These are phyloP conservation scores for Entomyzon cyanotis DNA, from an alignment of 2,113 vertebrate genomes.

Conservation along the genomic window DNA sequence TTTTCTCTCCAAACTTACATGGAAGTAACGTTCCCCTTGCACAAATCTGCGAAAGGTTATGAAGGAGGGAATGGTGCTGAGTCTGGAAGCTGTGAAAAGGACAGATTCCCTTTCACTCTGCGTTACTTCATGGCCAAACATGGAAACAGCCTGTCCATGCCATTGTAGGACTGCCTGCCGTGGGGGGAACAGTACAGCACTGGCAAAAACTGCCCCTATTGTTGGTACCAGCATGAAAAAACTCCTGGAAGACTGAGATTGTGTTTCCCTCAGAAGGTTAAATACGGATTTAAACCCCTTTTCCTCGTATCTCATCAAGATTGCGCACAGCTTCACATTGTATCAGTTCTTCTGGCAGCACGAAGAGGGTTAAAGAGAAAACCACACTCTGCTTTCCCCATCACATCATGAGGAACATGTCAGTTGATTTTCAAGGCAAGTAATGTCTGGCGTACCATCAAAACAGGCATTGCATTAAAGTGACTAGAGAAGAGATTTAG, in stretches of 20 bases:
- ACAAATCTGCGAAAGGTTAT: not conserved
- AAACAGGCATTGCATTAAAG: not conserved
- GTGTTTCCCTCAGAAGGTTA: not conserved
- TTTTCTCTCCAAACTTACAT: not conserved
- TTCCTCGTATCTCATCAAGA: not conserved
- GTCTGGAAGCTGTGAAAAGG: not conserved
- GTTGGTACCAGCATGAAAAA: not conserved
- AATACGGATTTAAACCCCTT: not conserved
- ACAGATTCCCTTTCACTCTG: not conserved
- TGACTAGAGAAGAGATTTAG: not conserved
- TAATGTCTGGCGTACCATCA: not conserved
- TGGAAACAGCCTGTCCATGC: not conserved
- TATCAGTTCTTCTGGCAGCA: not conserved
- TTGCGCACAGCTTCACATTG: not conserved
- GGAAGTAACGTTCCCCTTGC: not conserved
- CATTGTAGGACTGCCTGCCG: not conserved
- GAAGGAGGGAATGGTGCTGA: not conserved
- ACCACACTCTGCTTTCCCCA: not conserved
- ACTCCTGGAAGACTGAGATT: not conserved
- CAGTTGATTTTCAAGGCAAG: not conserved
- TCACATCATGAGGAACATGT: not conserved
- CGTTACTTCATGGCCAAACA: not conserved
- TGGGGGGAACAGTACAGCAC: not conserved
- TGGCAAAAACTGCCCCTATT: accelerated
- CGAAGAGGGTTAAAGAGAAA: not conserved